Evolutionary conservation across 64 coral and sea anemone genomes (phyloP), one percentile per base, ranked within the genome.

Genomic region (Montipora sp.): DNA sequence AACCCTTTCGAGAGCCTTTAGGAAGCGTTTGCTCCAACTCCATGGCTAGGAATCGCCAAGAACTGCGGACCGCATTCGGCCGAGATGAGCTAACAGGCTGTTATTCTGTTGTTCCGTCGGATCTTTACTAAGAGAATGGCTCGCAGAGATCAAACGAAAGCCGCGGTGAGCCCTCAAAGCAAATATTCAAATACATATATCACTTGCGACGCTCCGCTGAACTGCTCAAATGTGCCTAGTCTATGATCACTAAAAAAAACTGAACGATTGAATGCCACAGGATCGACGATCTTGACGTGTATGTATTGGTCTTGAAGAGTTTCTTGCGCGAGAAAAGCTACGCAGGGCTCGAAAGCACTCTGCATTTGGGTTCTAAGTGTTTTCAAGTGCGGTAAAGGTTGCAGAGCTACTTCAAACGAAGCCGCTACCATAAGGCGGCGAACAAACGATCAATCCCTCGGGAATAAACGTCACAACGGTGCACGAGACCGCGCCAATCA

Each of bases 141-240:
- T 96, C 95, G 95, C 91, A 93, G 76, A 96, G 95, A 96, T 96
- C 95, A 94, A 97, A 96, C 79, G 93, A 74, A 88, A 75, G 86
- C 95, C 95, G 95, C 89, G 87, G 72, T 89, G 69, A 86, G 69
- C 92, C 86, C 95, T 84, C 92, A 97, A 97, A 97, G 95, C 95
- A 97, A 97, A 97, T 97, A 97, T 97, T 91, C 92, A 97, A 97
- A 94, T 87, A 93, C 95, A 96, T 88, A 96, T 96, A 96, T 93
- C 95, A 94, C 74, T 92, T 87, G 89, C 91, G 90, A 94, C 88
- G 95, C 83, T 97, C 89, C 83, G 89, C 76, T 97, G 89, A 94
- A 88, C 89, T 94, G 90, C 89, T 91, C 77, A 96, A 86, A 93
- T 96, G 79, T 95, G 53, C 76, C 79, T 75, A 72, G 63, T 22